These are phyloP conservation scores for Boloria euphrosyne DNA, from an alignment of 2,888 invertebrate species.

Conservation along the genomic window DNA sequence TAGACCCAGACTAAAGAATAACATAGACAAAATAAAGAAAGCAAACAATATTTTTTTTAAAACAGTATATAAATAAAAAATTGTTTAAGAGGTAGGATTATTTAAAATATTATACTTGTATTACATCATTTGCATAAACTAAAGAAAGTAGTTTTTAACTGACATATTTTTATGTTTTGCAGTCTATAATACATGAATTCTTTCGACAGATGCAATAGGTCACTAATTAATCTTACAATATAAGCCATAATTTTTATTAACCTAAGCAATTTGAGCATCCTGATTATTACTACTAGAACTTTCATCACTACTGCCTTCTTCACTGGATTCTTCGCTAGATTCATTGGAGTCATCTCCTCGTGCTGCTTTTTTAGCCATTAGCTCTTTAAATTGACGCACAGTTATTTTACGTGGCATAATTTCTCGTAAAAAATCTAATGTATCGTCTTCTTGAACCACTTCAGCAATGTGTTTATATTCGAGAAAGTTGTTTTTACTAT, in stretches of 20 bases:
- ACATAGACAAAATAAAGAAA: too few species aligned
- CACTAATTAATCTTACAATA: neutral
- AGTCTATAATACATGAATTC: too few species aligned
- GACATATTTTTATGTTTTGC: too few species aligned
- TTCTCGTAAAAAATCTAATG: conserved; percentile 86
- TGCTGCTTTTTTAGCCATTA: conserved; percentile 83
- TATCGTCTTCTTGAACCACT: conserved; percentile 85
- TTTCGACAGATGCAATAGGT: neutral
- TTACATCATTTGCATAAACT: too few species aligned
- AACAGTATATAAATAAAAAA: too few species aligned
- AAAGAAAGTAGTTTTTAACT: too few species aligned
- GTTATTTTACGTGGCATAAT: conserved; percentile 89
- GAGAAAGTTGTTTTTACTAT: conserved; percentile 76
- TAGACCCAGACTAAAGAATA: too few species aligned
- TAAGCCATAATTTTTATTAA: neutral
- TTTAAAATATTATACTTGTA: too few species aligned
- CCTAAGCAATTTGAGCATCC: conserved; percentile 36
- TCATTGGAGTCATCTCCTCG: conserved; percentile 57
- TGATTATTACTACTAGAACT: conserved; percentile 56
- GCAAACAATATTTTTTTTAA: too few species aligned
- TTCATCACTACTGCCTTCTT: conserved; percentile 63
- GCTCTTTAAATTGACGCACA: conserved; percentile 84
- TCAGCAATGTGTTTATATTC: conserved; percentile 88
- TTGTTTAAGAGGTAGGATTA: too few species aligned
- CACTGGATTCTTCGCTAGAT: conserved; percentile 65